Evolutionary conservation across 2,888 invertebrate genomes (phyloP), one percentile per base, ranked within the genome.

Genomic region (Euspilapteryx auroguttella): DNA sequence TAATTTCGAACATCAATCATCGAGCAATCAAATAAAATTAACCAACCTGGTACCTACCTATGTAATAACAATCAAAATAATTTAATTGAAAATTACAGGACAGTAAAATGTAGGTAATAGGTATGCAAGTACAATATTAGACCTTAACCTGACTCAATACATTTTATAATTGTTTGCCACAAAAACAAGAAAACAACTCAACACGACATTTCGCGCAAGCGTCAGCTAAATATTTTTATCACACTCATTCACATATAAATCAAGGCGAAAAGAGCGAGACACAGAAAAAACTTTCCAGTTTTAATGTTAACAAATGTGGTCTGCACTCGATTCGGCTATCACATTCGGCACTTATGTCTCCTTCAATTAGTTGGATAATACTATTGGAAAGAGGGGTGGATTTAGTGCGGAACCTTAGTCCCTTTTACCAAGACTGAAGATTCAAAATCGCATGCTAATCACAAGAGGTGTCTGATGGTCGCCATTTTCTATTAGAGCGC

Each of bases 401-500:
- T 7, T 14, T 2, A 7, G 2, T 5, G 7, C n/a, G n/a, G n/a
- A n/a, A n/a, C n/a, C n/a, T n/a, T n/a, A n/a, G n/a, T n/a, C n/a
- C n/a, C n/a, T n/a, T n/a, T n/a, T n/a, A n/a, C n/a, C n/a, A n/a
- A n/a, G n/a, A n/a, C n/a, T n/a, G n/a, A n/a, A n/a, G n/a, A n/a
- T n/a, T n/a, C n/a, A n/a, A n/a, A n/a, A n/a, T n/a, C n/a, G n/a
- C n/a, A n/a, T n/a, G n/a, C n/a, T n/a, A n/a, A n/a, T n/a, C n/a
- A n/a, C n/a, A n/a, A n/a, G n/a, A n/a, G n/a, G n/a, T n/a, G n/a
- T n/a, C n/a, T 44, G 45, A 51, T 44, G 51, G 46, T 52, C 54
- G 69, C 73, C 71, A 71, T 71, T 66, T 71, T 66, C 61, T 49
- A 63, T 55, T 42, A 68, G 66, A 66, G 65, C 63, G 64, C 55